These are phyloP conservation scores for Helicoverpa zea DNA, from an alignment of 1,140 invertebrate species.

Conservation along the genomic window DNA sequence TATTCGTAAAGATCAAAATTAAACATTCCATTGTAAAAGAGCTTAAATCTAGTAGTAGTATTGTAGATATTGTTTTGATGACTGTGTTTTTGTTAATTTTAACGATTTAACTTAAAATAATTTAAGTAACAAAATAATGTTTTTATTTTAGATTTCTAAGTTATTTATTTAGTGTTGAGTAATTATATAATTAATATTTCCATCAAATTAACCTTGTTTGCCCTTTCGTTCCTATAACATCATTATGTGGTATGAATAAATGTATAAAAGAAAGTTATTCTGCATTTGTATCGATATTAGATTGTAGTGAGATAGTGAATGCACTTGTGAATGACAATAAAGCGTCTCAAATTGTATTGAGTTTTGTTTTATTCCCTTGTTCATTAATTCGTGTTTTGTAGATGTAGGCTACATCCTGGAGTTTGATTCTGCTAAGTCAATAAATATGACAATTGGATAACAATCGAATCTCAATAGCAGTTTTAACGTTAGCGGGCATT, in stretches of 20 bases:
- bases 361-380: conserved; percentile 51
- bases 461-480: no score
- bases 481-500: no score
- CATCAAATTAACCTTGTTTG: background rate
- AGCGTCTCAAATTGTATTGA: conserved; percentile 67
- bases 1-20: conserved; percentile 38
- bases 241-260: conserved; percentile 4
- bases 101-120: conserved; percentile 45
- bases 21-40: conserved; percentile 62
- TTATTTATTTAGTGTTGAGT: conserved; percentile 3
- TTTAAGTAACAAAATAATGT: conserved; percentile 1
- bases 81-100: conserved; percentile 54
- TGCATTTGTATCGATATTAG: conserved; percentile 53
- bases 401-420: background rate
- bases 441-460: no score
- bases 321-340: conserved; percentile 86
- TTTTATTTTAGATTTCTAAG: conserved; percentile 20
- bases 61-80: conserved; percentile 52
- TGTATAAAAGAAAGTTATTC: conserved; percentile 40
- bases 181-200: no score
- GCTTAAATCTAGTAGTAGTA: conserved; percentile 60
- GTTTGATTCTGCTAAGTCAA: no score
- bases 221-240: conserved; percentile 32
- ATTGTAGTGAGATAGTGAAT: conserved; percentile 69
- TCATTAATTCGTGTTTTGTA: no score